phyloP scores from a whole-genome alignment of 2,797 vertebrate species.

The Siniperca obscura region DNA sequence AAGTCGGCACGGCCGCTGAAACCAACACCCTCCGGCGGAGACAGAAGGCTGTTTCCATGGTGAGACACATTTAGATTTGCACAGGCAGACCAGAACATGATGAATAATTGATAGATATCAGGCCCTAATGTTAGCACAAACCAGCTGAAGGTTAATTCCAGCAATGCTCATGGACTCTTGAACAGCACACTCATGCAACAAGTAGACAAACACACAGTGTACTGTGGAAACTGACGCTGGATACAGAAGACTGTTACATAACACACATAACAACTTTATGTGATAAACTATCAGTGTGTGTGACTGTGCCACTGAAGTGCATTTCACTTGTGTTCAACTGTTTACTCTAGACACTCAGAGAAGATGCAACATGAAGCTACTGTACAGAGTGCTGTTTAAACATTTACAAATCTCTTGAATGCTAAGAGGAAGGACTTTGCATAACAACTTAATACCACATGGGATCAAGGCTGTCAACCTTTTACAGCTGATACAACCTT shows the following conservation, averaged over 20 bases:
- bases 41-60: constrained; percentile 87
- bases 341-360: constrained; percentile 8
- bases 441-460: constrained; percentile 21
- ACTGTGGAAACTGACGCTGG: constrained; percentile 13
- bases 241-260: neutral
- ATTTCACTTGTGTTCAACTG: constrained; percentile 10
- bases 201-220: constrained; percentile 29
- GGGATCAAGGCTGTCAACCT: constrained; percentile 13
- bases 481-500: constrained; percentile 19
- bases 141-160: constrained; percentile 78
- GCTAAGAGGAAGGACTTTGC: constrained; percentile 30
- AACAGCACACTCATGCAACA: constrained; percentile 46
- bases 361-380: neutral
- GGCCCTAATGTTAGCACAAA: constrained; percentile 84
- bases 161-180: constrained; percentile 35
- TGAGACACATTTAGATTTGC: constrained; percentile 84
- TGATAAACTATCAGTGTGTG: neutral
- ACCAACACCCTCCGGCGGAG: constrained; percentile 70
- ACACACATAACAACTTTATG: constrained; percentile 16
- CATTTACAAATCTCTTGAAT: constrained; percentile 41
- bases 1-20: constrained; percentile 51
- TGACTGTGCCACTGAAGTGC: neutral
- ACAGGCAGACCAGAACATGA: constrained; percentile 71
- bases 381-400: constrained; percentile 29
- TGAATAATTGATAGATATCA: constrained; percentile 89